These are phyloP conservation scores for Onychostoma macrolepis DNA, from an alignment of 2,113 vertebrate genomes.

Conservation along the genomic window DNA sequence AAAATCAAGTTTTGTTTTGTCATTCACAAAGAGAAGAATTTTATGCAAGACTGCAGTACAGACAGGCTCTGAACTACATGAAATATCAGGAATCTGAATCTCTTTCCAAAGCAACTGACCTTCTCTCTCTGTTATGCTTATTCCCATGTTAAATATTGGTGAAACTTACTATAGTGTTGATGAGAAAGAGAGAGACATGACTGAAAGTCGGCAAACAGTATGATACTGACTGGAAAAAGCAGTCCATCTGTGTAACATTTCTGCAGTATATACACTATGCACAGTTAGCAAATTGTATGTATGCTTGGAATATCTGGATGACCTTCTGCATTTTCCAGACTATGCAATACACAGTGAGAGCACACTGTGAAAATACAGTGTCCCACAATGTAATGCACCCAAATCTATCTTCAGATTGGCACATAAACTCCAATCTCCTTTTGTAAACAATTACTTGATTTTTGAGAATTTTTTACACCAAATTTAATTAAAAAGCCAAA, in stretches of 20 bases:
- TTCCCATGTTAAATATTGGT: not conserved
- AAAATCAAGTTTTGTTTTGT: slow-evolving; percentile 44
- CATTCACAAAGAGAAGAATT: slow-evolving; percentile 25
- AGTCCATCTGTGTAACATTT: not conserved
- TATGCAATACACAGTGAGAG: not conserved
- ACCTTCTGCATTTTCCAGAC: slow-evolving; percentile 2
- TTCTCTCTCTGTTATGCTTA: not conserved
- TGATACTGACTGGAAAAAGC: not conserved
- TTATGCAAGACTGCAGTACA: slow-evolving; percentile 37
- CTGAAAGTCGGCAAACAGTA: not conserved
- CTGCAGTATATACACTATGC: not conserved
- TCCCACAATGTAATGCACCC: not conserved
- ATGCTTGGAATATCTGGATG: not conserved
- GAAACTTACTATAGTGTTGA: not conserved
- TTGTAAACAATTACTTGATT: not conserved
- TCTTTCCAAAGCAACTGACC: not conserved
- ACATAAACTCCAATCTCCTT: not conserved
- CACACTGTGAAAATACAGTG: not conserved
- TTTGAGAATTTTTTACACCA: not conserved
- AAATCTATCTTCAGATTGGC: no score
- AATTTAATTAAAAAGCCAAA: not conserved
- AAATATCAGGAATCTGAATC: not conserved
- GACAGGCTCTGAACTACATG: not conserved
- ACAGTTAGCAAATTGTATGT: not conserved
- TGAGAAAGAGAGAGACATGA: not conserved